Conservation (phyloP, 2,888 invertebrate genomes). For the Epistrophe grossulariae region DNA sequence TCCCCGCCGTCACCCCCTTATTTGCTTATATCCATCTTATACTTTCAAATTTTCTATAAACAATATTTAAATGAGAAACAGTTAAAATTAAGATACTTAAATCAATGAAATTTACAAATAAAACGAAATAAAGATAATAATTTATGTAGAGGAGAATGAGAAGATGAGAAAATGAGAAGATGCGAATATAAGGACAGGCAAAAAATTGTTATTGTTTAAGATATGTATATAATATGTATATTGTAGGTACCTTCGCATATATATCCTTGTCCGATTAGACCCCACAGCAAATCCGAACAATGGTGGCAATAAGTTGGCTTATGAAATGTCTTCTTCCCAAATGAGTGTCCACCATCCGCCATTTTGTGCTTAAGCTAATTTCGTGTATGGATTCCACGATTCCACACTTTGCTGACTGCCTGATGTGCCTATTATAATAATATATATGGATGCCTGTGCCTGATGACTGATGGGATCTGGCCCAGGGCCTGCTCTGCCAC, state of each 20-base stretch:
- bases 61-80: slow-evolving; percentile 12
- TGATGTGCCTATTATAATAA: not conserved
- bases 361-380: slow-evolving; percentile 82
- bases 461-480: slow-evolving; percentile 15
- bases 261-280: slow-evolving; percentile 99
- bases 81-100: slow-evolving; percentile 8
- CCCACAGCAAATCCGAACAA: slow-evolving; percentile 99
- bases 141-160: not conserved
- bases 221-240: slow-evolving; percentile 31
- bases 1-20: not conserved
- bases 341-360: slow-evolving; percentile 94
- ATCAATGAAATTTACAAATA: not conserved
- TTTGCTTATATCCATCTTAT: slow-evolving; percentile 1
- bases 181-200: not conserved
- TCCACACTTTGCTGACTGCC: slow-evolving; percentile 62
- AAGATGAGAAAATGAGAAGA: not conserved
- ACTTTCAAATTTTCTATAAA: slow-evolving; percentile 8
- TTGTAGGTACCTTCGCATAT: slow-evolving; percentile 99
- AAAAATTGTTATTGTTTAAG: slow-evolving; percentile 41
- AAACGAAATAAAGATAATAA: not conserved
- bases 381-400: slow-evolving; percentile 79
- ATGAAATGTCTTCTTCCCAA: slow-evolving; percentile 99
- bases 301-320: slow-evolving; percentile 99
- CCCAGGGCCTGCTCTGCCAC: slow-evolving; percentile 68
- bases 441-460: not conserved